Evolutionary conservation across 1,140 invertebrate species (phyloP).

Genomic region (Bombus ignitus): DNA sequence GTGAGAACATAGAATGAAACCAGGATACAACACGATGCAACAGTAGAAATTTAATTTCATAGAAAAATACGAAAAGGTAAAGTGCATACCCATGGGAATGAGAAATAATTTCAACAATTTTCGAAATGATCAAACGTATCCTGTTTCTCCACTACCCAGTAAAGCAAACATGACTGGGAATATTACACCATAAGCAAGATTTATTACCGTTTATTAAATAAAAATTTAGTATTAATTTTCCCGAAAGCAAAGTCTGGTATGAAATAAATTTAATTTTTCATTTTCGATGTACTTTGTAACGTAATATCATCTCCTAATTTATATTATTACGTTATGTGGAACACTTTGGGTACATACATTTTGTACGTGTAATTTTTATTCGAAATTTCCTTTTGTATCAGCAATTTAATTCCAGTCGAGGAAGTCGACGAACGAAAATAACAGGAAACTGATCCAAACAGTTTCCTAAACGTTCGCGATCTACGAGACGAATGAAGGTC

Average conservation of each 20-base stretch:
- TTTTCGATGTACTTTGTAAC: not conserved
- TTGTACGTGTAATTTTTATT: not conserved
- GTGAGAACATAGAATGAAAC: not conserved
- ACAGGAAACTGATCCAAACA: not conserved
- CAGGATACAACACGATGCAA: not conserved
- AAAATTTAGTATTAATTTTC: too few species aligned
- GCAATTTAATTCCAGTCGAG: not conserved
- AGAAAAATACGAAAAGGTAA: too few species aligned
- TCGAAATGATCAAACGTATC: too few species aligned
- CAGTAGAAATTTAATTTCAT: not conserved
- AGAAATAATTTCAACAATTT: too few species aligned
- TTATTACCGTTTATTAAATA: too few species aligned
- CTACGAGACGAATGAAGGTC: conserved; percentile 3
- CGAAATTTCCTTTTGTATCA: not conserved
- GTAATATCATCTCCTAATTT: not conserved
- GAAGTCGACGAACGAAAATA: not conserved
- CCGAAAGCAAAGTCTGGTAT: not conserved
- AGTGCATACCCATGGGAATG: too few species aligned
- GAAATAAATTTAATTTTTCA: not conserved
- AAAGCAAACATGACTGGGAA: too few species aligned
- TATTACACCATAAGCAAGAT: too few species aligned
- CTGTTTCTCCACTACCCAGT: too few species aligned
- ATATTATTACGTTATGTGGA: not conserved
- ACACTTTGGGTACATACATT: too few species aligned
- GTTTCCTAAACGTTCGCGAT: not conserved